A percentile compares a stretch with the other conserved stretches of the same genome.
Conservation (phyloP, 2,888 invertebrate genomes). For the Drosophila neoperkinsi region DNA sequence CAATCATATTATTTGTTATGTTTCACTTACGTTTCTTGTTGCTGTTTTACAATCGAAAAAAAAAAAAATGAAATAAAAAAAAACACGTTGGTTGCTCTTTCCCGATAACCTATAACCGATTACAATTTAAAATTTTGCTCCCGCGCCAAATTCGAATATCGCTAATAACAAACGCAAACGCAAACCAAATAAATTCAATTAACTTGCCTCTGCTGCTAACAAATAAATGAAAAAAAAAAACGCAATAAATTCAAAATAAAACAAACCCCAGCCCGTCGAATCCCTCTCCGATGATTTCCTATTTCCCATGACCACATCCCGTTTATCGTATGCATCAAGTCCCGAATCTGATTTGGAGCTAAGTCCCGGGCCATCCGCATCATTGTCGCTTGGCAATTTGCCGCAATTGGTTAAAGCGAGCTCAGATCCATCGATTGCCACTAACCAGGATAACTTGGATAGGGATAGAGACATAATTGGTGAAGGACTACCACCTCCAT, state of each 20-base stretch:
- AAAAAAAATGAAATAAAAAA: slow-evolving; percentile 13
- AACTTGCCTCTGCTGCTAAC: slow-evolving; percentile 52
- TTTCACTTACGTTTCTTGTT: slow-evolving; percentile 71
- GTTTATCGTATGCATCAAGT: slow-evolving; percentile 97
- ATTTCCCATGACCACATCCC: slow-evolving; percentile 98
- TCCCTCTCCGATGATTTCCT: slow-evolving; percentile 99
- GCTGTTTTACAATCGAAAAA: slow-evolving; percentile 60
- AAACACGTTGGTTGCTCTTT: slow-evolving; percentile 66
- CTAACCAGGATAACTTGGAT: slow-evolving; percentile 94
- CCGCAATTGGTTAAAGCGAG: slow-evolving; percentile 92
- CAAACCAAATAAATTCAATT: slow-evolving; percentile 42
- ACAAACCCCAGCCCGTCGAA: slow-evolving; percentile 93
- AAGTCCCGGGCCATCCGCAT: slow-evolving; percentile 89
- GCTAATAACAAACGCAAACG: slow-evolving; percentile 51
- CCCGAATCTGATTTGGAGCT: slow-evolving; percentile 98
- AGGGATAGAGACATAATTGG: slow-evolving; percentile 88
- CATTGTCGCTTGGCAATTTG: slow-evolving; percentile 86
- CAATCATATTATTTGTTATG: slow-evolving; percentile 59
- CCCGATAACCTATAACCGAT: slow-evolving; percentile 33
- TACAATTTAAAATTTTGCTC: slow-evolving; percentile 32
- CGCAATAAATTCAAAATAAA: slow-evolving; percentile 18
- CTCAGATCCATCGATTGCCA: slow-evolving; percentile 97
- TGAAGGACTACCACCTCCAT: slow-evolving; percentile 92
- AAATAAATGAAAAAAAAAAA: not conserved
- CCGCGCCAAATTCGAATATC: slow-evolving; percentile 59